phyloP scores from a whole-genome alignment of 2,113 vertebrate species.

The Anhinga rufa region DNA sequence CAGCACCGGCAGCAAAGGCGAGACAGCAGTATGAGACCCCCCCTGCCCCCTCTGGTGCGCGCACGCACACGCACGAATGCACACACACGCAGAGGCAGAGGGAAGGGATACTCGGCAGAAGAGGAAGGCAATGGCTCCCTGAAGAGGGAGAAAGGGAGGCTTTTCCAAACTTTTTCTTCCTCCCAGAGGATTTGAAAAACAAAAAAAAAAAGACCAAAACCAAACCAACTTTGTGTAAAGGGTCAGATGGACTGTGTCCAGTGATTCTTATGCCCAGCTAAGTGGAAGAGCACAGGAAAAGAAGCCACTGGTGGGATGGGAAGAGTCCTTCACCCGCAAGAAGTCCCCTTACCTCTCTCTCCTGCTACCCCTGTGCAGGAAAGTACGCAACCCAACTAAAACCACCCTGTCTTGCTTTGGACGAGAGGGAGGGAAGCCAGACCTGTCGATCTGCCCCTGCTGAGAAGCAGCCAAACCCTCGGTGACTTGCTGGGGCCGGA shows the following conservation, averaged over 20 bases:
- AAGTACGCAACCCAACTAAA: not conserved
- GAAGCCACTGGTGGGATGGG: not conserved
- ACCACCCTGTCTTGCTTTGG: not conserved
- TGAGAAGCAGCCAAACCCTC: slow-evolving; percentile 44
- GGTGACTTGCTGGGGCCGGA: slow-evolving; percentile 48
- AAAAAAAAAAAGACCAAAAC: not conserved
- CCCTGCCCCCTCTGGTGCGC: not conserved
- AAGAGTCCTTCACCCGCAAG: not conserved
- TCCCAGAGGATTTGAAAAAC: not conserved
- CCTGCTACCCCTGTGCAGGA: not conserved
- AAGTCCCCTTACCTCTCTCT: not conserved
- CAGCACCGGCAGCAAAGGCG: slow-evolving; percentile 90
- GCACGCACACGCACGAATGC: not conserved
- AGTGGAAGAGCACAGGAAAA: not conserved
- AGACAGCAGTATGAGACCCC: slow-evolving; percentile 88
- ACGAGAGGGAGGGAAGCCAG: not conserved
- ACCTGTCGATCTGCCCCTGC: slow-evolving; percentile 11
- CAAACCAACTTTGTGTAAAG: not conserved
- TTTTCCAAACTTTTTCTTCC: not conserved
- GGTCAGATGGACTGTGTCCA: not conserved
- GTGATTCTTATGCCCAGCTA: not conserved
- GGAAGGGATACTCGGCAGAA: not conserved
- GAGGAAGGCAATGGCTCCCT: not conserved
- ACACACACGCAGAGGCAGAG: not conserved
- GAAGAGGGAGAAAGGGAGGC: not conserved